Conservation (phyloP, 2,888 invertebrate species). For the Isoperla grammatica region DNA sequence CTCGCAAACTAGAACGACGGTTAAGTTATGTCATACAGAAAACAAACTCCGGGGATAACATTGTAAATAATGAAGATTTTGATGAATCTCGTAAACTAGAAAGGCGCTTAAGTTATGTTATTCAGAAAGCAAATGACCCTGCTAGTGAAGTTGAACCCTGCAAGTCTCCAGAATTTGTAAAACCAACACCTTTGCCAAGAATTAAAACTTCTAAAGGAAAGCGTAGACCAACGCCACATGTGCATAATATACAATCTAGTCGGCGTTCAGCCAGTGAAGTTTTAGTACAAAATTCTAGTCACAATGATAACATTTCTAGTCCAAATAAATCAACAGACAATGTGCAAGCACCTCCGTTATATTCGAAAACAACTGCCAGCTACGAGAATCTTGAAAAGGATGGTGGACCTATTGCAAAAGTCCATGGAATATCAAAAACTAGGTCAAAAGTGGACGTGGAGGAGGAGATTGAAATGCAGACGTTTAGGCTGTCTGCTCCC, state of each 20-base stretch:
- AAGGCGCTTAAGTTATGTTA: too few relatives aligned
- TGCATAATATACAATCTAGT: too few relatives aligned
- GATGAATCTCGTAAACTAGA: too few relatives aligned
- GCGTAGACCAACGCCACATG: not conserved
- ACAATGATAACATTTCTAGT: not conserved
- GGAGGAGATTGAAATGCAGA: slow-evolving; percentile 9
- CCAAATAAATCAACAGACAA: not conserved
- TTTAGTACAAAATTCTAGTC: not conserved
- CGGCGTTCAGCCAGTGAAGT: too few relatives aligned
- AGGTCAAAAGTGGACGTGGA: not conserved
- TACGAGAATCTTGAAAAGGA: slow-evolving; percentile 14
- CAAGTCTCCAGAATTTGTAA: too few relatives aligned
- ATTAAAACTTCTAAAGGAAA: not conserved
- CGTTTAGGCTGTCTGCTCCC: not conserved
- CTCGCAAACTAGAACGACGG: not conserved
- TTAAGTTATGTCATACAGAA: slow-evolving; percentile 3
- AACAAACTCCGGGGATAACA: not conserved
- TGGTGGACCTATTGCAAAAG: not conserved
- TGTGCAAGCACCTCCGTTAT: not conserved
- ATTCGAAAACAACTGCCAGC: slow-evolving; percentile 6
- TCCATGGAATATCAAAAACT: not conserved
- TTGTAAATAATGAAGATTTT: too few relatives aligned
- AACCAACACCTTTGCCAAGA: slow-evolving; percentile 12
- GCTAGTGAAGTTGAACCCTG: too few relatives aligned
- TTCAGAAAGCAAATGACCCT: too few relatives aligned